phyloP scores from a whole-genome alignment of 2,797 vertebrate genomes.

The Graptemys geographica region DNA sequence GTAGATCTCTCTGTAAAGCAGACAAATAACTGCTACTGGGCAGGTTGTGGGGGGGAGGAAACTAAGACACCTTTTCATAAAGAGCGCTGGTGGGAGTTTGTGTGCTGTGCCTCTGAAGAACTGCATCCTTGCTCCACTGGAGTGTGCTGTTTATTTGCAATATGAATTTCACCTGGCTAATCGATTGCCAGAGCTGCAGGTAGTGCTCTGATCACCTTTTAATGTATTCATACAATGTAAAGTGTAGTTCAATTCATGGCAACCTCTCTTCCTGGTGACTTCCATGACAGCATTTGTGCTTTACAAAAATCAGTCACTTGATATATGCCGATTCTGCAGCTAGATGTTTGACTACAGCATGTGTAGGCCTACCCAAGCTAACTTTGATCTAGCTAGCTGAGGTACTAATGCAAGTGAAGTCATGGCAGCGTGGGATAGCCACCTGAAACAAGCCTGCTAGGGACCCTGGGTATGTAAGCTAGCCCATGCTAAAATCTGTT shows the following conservation, averaged over 20 bases:
- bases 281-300: fast-evolving
- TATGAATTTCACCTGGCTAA: fast-evolving
- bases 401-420: no score
- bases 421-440: no score
- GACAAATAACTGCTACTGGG: neutral
- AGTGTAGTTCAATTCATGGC: neutral
- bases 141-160: neutral
- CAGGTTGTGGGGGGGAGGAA: no score
- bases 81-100: neutral
- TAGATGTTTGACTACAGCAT: no score
- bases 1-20: fast-evolving
- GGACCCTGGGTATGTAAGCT: no score
- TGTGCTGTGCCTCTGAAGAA: neutral
- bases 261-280: no score
- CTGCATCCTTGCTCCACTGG: slow-evolving; percentile 2
- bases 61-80: neutral
- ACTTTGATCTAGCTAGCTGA: no score
- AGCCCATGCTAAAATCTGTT: no score
- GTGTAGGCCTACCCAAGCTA: no score
- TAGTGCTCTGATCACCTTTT: fast-evolving
- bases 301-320: neutral
- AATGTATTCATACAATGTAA: fast-evolving
- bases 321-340: neutral
- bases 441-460: no score
- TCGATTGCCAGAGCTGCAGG: fast-evolving